These are phyloP conservation scores for Periophthalmodon schlosseri DNA, from an alignment of 2,113 vertebrate genomes.

Conservation along the genomic window DNA sequence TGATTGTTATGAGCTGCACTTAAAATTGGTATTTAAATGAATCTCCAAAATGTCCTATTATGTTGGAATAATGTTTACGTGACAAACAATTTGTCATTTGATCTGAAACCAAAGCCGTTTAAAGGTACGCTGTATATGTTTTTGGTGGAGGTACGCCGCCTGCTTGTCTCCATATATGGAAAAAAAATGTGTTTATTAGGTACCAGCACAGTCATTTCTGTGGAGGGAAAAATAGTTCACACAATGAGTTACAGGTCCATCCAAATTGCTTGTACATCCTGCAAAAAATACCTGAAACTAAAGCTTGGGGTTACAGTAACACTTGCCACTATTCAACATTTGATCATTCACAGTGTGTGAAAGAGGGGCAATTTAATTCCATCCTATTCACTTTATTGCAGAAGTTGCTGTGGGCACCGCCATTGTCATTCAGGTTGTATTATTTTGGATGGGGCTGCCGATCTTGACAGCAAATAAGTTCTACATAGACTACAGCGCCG, in stretches of 20 bases:
- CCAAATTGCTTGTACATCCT: not conserved
- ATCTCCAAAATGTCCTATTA: not conserved
- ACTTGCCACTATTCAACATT: not conserved
- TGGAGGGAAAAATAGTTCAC: not conserved
- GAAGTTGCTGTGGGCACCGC: too few species aligned
- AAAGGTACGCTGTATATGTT: not conserved
- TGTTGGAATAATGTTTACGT: not conserved
- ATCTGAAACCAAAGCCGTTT: not conserved
- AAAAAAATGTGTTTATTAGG: too few species aligned
- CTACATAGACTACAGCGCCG: too few species aligned
- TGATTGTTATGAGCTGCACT: not conserved
- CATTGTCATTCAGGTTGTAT: too few species aligned
- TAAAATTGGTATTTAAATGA: not conserved
- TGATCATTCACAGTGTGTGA: not conserved
- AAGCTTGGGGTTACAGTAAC: not conserved
- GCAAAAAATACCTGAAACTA: not conserved
- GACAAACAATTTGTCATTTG: not conserved
- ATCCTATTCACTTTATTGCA: too few species aligned
- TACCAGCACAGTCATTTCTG: too few species aligned
- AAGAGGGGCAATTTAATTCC: not conserved
- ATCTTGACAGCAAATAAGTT: too few species aligned
- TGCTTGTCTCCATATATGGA: not conserved
- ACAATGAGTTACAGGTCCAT: not conserved
- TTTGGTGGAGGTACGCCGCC: not conserved
- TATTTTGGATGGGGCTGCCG: too few species aligned